Percentiles rank a stretch among this genome's conserved stretches.
phyloP scores from a whole-genome alignment of 2,113 vertebrate genomes.

The Callipepla californica region DNA sequence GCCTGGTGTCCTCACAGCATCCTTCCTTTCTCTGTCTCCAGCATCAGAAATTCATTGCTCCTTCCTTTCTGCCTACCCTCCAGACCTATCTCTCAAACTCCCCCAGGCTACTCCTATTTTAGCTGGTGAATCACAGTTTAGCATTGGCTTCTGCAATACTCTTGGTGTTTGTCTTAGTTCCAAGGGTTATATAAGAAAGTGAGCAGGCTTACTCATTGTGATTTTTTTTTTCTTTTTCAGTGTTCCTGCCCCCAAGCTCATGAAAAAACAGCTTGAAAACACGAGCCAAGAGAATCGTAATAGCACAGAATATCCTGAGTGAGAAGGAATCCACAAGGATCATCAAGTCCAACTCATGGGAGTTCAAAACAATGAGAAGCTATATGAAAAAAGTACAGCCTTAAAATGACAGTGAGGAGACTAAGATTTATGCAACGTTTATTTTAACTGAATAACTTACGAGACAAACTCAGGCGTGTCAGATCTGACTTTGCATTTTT shows the following conservation, averaged over 20 bases:
- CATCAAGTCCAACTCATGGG: not conserved
- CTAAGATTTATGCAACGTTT: not conserved
- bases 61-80: not conserved
- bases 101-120: not conserved
- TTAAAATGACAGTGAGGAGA: not conserved
- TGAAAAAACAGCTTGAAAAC: not conserved
- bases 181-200: not conserved
- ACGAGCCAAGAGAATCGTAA: not conserved
- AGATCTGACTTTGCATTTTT: not conserved
- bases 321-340: not conserved
- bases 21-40: not conserved
- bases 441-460: not conserved
- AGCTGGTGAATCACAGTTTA: slow-evolving; percentile 1
- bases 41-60: not conserved
- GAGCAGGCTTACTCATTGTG: not conserved
- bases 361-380: not conserved
- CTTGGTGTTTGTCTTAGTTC: not conserved
- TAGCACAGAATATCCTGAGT: not conserved
- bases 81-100: not conserved
- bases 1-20: not conserved
- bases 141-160: not conserved
- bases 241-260: not conserved
- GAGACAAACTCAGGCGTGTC: not conserved
- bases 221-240: not conserved
- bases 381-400: not conserved